These are phyloP conservation scores for Oxyruncus cristatus DNA, from an alignment of 2,113 vertebrate species.

Conservation along the genomic window DNA sequence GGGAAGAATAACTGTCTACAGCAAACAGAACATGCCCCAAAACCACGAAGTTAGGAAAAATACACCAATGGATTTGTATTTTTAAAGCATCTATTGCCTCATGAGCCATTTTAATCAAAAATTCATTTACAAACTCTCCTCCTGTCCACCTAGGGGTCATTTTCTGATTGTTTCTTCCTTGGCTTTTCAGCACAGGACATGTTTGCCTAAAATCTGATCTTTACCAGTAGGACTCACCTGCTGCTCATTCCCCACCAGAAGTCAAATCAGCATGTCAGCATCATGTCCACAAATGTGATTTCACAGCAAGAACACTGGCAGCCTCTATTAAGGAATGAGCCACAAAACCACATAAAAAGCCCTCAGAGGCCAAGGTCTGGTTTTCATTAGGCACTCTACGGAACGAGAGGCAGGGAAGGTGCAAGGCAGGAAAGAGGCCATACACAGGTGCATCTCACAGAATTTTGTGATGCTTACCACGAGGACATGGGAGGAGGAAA, in stretches of 20 bases:
- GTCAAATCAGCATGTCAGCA: accelerated
- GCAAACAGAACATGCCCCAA: not conserved
- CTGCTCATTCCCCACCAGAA: not conserved
- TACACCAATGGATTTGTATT: not conserved
- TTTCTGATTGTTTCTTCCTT: not conserved
- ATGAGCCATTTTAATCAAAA: not conserved
- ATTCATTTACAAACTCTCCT: not conserved
- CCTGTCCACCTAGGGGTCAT: not conserved
- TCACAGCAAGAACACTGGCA: accelerated
- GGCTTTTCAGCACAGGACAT: not conserved
- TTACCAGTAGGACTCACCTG: not conserved
- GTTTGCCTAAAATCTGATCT: not conserved
- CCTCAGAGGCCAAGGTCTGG: not conserved
- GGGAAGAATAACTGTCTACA: not conserved
- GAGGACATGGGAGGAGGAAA: not conserved
- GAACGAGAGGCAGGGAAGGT: not conserved
- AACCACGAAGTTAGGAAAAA: not conserved
- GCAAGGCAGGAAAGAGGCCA: not conserved
- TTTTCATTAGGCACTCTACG: not conserved
- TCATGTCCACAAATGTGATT: not conserved
- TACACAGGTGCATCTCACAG: not conserved
- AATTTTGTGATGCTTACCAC: not conserved
- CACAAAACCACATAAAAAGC: not conserved
- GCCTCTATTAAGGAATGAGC: not conserved
- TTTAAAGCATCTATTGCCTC: not conserved